Percentiles rank a stretch among this genome's conserved stretches.
These are phyloP conservation scores for Ametastegia equiseti DNA, from an alignment of 2,888 invertebrate species.

Conservation along the genomic window DNA sequence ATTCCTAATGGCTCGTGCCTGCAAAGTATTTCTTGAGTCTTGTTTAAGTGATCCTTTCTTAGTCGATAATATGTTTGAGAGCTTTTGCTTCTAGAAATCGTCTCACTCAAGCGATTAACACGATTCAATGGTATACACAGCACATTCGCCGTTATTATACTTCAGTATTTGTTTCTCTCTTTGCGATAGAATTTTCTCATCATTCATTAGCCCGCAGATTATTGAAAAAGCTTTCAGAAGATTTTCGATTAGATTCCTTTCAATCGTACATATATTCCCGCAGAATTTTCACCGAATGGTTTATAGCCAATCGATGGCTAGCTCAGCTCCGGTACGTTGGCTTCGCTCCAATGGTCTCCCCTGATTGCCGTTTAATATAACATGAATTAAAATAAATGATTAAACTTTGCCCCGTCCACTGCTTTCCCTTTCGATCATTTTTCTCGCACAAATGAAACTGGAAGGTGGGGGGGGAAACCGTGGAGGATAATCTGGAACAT, in stretches of 20 bases:
- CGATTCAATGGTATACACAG: not conserved
- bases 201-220: no score
- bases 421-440: not conserved
- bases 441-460: not conserved
- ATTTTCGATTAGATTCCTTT: no score
- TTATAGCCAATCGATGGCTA: no score
- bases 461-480: not conserved
- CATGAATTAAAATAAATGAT: not conserved
- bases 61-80: slow-evolving; percentile 32
- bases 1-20: slow-evolving; percentile 42
- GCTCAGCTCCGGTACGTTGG: no score
- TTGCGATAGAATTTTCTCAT: no score
- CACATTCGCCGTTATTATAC: not conserved
- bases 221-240: no score
- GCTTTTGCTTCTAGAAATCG: slow-evolving; percentile 30
- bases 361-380: not conserved
- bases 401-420: not conserved
- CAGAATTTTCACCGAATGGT: no score
- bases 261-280: no score
- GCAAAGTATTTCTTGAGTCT: not conserved
- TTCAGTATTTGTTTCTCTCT: no score
- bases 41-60: slow-evolving; percentile 28
- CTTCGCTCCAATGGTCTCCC: no score
- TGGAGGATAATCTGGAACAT: slow-evolving; percentile 7
- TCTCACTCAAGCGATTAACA: slow-evolving; percentile 11